phyloP scores from a whole-genome alignment of 2,113 vertebrate genomes.

The Pardalotus punctatus region DNA sequence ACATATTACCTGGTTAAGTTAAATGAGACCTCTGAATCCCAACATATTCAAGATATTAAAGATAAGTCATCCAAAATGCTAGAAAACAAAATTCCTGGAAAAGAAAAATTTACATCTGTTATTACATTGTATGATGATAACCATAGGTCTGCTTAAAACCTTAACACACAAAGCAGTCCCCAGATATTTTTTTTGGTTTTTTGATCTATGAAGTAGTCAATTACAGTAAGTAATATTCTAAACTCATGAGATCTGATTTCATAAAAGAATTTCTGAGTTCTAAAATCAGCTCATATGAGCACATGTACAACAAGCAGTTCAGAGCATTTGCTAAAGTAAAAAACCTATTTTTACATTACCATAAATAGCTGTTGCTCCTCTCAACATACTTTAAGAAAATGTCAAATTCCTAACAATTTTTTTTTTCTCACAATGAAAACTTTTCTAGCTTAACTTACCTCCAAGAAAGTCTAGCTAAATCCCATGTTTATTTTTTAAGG shows the following conservation, averaged over 20 bases:
- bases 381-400: neutral
- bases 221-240: neutral
- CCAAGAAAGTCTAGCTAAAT: neutral
- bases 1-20: neutral
- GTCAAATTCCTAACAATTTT: neutral
- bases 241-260: neutral
- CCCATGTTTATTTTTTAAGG: neutral
- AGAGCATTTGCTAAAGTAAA: neutral
- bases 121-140: neutral
- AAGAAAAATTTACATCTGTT: neutral
- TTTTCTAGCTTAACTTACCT: neutral
- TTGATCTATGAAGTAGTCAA: neutral
- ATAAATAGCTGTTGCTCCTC: neutral
- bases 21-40: neutral
- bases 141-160: neutral
- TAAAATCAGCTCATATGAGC: neutral
- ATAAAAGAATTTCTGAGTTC: neutral
- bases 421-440: neutral
- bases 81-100: neutral
- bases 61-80: neutral
- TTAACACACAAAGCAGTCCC: neutral
- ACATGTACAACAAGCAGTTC: neutral
- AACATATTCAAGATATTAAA: neutral
- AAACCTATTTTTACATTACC: neutral
- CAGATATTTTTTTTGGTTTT: neutral